Conservation (phyloP, 2,888 invertebrate species). For the Myopa testacea region DNA sequence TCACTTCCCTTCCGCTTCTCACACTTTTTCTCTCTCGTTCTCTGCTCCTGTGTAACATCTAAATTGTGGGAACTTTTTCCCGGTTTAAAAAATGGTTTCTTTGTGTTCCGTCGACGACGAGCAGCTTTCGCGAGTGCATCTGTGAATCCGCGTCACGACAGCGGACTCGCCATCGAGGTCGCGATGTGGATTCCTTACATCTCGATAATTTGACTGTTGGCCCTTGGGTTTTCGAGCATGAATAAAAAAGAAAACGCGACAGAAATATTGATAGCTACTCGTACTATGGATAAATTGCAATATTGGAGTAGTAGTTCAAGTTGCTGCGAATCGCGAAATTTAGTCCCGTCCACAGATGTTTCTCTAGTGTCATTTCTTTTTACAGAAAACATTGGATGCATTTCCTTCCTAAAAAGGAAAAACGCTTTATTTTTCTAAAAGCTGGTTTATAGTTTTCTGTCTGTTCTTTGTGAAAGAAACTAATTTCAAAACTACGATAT, state of each 20-base stretch:
- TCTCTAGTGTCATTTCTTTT: too few species aligned
- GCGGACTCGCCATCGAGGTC: not conserved
- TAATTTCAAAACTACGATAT: too few species aligned
- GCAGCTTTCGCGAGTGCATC: constrained; percentile 6
- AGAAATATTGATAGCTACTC: constrained; percentile 7
- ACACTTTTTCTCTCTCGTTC: not conserved
- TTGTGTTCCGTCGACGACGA: not conserved
- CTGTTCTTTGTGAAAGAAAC: too few species aligned
- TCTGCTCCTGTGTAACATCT: not conserved
- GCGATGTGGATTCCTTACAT: constrained; percentile 10
- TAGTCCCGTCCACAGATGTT: too few species aligned
- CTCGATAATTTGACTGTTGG: constrained; percentile 31
- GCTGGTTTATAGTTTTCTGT: too few species aligned
- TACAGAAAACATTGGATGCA: too few species aligned
- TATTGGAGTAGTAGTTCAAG: not conserved
- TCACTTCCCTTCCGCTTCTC: not conserved
- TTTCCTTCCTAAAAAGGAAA: too few species aligned
- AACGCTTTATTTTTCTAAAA: too few species aligned
- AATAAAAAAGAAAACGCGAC: not conserved
- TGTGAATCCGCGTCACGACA: constrained; percentile 14
- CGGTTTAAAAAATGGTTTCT: too few species aligned
- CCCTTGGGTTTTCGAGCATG: constrained; percentile 18
- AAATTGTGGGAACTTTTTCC: not conserved
- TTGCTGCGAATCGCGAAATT: too few species aligned
- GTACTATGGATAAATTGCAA: not conserved